Evolutionary conservation across 2,888 invertebrate species (phyloP), one percentile per base, ranked within the genome.

Genomic region (Rhagophthalmus giganteus): DNA sequence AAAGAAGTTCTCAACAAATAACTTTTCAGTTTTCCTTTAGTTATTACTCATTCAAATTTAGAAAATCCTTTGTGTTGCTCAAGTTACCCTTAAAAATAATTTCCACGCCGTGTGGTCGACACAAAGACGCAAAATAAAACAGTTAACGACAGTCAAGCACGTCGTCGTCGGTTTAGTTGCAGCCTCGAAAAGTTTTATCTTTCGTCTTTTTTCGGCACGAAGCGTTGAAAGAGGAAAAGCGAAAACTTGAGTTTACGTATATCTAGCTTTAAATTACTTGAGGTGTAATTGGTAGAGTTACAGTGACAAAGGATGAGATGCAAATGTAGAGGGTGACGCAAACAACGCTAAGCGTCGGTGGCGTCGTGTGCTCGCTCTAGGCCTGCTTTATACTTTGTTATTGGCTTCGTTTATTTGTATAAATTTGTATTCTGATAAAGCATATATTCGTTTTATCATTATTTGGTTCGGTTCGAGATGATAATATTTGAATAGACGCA

Each of bases 321-420:
- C 63, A 65, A 64, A 65, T 65, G 60, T 55, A 54, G 47, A 51
- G 59, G 59, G 48, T 58, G 59, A 54, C 59, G 55, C 57, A 57
- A 60, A 61, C 61, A 58, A 57, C 62, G 60, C 57, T 60, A 57
- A 60, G 53, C 57, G 59, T 60, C 58, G 57, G 61, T 52, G 54
- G 61, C 58, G 57, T 60, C 62, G 62, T 60, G 57, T 62, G 63
- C 55, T 63, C 53, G 62, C 63, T 63, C 63, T 58, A 54, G 58
- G 64, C 62, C 63, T 62, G 61, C 62, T 61, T 64, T 65, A 60
- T 60, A 64, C 63, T 63, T 60, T 46, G 58, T 63, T 63, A 69
- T 70, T 70, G 64, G 67, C 68, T 70, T 70, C 68, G 66, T 70
- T 70, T 70, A 68, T 65, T 59, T 61, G 61, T 34, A 16, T 16